Evolutionary conservation across 2,113 vertebrate species (phyloP).

Genomic region (Malurus alboscapulatus): DNA sequence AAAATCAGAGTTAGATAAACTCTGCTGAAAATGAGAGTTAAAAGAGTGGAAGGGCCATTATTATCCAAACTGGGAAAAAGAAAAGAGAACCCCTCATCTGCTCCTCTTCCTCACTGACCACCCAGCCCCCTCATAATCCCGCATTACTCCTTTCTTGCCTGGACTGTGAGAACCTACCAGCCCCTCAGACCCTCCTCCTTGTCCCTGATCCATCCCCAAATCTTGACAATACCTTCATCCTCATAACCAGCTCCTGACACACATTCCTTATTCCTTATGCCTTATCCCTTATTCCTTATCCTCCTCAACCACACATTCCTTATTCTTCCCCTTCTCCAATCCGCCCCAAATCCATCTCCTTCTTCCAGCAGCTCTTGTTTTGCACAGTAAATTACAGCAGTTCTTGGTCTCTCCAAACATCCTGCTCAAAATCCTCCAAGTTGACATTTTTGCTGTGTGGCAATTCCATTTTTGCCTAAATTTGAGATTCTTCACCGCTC

Average conservation of each 20-base stretch:
- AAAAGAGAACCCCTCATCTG: not conserved
- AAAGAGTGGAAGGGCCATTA: not conserved
- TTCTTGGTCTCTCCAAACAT: not conserved
- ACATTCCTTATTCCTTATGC: not conserved
- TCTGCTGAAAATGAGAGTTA: not conserved
- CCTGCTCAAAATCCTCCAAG: not conserved
- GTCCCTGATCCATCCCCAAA: not conserved
- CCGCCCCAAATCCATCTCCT: not conserved
- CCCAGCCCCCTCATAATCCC: not conserved
- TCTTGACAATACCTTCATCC: not conserved
- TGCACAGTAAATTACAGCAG: not conserved
- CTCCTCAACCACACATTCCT: not conserved
- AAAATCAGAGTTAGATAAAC: constrained; percentile 1
- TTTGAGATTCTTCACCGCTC: not conserved
- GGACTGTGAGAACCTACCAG: not conserved
- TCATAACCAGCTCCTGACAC: not conserved
- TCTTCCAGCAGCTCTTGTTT: not conserved
- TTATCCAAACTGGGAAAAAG: not conserved
- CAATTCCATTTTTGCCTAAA: not conserved
- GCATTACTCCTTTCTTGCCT: not conserved
- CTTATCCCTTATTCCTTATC: too few species aligned
- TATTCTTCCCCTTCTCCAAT: not conserved
- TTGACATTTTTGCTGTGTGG: not conserved
- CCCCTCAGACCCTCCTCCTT: not conserved
- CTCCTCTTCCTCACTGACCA: not conserved